A percentile compares a stretch with the other conserved stretches of the same genome.
Conservation (phyloP, 2,888 invertebrate species). For the Brenthis hecate region DNA sequence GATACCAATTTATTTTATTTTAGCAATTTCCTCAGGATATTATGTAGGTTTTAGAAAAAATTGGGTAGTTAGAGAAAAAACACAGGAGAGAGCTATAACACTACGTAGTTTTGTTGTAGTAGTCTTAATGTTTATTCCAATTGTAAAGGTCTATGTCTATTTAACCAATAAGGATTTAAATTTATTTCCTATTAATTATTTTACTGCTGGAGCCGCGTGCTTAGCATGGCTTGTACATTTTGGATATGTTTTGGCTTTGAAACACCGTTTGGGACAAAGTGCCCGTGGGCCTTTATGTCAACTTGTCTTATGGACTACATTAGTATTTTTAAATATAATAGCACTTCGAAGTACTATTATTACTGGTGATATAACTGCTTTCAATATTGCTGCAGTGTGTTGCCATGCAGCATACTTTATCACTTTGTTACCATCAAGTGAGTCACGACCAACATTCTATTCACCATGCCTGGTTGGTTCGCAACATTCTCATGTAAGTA, state of each 20-base stretch:
- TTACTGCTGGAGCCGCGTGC: constrained; percentile 86
- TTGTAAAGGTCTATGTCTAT: constrained; percentile 86
- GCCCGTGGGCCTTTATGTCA: constrained; percentile 88
- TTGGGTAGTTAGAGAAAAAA: constrained; percentile 83
- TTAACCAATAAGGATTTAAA: constrained; percentile 74
- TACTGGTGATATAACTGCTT: constrained; percentile 76
- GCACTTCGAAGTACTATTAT: constrained; percentile 86
- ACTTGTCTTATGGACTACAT: constrained; percentile 86
- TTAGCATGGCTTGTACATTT: constrained; percentile 92
- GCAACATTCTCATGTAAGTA: constrained; percentile 77
- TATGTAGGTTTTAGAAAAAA: constrained; percentile 87
- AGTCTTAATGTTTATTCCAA: constrained; percentile 85
- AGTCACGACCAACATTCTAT: constrained; percentile 74
- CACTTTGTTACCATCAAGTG: constrained; percentile 86
- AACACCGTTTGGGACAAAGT: constrained; percentile 84
- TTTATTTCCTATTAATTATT: constrained; percentile 86
- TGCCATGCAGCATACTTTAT: constrained; percentile 87
- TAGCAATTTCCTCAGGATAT: constrained; percentile 91
- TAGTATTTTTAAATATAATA: constrained; percentile 86
- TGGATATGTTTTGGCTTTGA: constrained; percentile 86
- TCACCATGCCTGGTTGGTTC: constrained; percentile 76
- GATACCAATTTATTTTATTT: constrained; percentile 87
- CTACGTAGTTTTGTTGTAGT: constrained; percentile 84
- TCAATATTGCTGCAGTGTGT: constrained; percentile 83
- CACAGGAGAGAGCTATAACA: constrained; percentile 84